Base-by-base conservation (phyloP, 2,797 vertebrate genomes). In the Apogon hyalosoma region DNA sequence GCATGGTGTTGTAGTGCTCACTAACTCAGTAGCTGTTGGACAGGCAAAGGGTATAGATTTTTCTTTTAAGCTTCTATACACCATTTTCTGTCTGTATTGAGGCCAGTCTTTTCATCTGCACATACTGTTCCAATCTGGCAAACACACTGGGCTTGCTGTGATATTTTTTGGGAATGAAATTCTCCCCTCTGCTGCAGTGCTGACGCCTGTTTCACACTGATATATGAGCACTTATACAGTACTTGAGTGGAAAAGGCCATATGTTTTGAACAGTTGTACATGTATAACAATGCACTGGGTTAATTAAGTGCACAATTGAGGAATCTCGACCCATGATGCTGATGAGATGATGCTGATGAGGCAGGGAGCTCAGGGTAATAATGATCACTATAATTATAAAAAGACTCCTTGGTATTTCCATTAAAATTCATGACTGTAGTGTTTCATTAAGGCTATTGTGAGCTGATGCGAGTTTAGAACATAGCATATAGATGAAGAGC, bases 251-350 rank as follows among this genome's bases (percentile, higher is more conserved):
- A 15, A 50, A 45, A 71, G 46, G 11, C 10, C n/a, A 13, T 8
- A 21, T 40, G 56, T 38, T 11, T 12, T 40, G n/a, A 49, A 39
- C 16, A 14, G 28, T 16, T 3, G 3, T 3, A 31, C 4, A 19
- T 18, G 31, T 39, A 4, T 46, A 18, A 56, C 63, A 45, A 40
- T 16, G 19, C 10, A 18, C 3, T 7, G 21, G 18, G 15, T 21
- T 47, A 67, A 54, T 63, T 40, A 74, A 63, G 69, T 42, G n/a
- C 49, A 60, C 13, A 60, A 8, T 38, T 47, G 51, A 40, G 38
- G 24, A 42, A 41, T 57, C 43, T 65, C 4, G 18, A 18, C 19
- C 28, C 8, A 15, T 4, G 41, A 10, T 40, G 38, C 7, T 24
- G 68, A 49, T 39, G 15, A 67, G 13, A 58, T 1, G 15, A 24